A percentile compares a stretch with the other conserved stretches of the same genome.
Evolutionary conservation across 1,140 invertebrate genomes (phyloP).

Genomic region (Brachystomella parvula): DNA sequence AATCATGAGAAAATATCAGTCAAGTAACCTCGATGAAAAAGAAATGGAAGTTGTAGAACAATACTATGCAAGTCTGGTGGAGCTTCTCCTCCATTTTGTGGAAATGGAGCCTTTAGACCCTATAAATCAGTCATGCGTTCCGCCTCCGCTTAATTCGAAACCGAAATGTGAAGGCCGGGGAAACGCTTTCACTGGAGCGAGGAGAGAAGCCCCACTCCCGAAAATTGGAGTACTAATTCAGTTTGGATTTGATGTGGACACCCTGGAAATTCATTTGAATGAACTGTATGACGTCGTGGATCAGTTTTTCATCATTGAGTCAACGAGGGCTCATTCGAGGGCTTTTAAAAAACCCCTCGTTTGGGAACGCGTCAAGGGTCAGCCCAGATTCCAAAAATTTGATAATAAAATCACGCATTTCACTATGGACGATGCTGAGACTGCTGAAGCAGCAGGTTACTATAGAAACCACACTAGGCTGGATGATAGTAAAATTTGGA

Average conservation of each 20-base stretch:
- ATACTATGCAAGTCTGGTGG: too few species aligned
- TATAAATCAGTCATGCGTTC: not conserved
- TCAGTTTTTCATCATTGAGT: constrained; percentile 15
- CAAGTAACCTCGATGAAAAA: too few species aligned
- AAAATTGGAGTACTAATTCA: constrained; percentile 10
- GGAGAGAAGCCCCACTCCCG: not conserved
- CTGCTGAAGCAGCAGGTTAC: not conserved
- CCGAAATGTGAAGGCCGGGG: not conserved
- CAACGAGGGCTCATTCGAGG: not conserved
- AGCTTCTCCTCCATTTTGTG: not conserved
- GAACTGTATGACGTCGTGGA: constrained; percentile 16
- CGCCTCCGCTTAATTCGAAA: not conserved
- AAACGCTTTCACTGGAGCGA: not conserved
- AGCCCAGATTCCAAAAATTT: constrained; percentile 8
- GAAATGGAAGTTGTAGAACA: too few species aligned
- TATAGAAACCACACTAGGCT: not conserved
- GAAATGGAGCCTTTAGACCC: not conserved
- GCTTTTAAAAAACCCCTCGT: not conserved
- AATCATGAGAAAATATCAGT: too few species aligned
- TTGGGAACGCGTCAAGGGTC: constrained; percentile 1
- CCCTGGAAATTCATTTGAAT: constrained; percentile 17
- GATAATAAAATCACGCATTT: constrained; percentile 1
- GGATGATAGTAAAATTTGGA: not conserved
- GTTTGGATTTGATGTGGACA: constrained; percentile 19
- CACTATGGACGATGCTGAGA: constrained; percentile 8